These are phyloP conservation scores for Rhabdornis inornatus DNA, from an alignment of 2,113 vertebrate species.

Conservation along the genomic window DNA sequence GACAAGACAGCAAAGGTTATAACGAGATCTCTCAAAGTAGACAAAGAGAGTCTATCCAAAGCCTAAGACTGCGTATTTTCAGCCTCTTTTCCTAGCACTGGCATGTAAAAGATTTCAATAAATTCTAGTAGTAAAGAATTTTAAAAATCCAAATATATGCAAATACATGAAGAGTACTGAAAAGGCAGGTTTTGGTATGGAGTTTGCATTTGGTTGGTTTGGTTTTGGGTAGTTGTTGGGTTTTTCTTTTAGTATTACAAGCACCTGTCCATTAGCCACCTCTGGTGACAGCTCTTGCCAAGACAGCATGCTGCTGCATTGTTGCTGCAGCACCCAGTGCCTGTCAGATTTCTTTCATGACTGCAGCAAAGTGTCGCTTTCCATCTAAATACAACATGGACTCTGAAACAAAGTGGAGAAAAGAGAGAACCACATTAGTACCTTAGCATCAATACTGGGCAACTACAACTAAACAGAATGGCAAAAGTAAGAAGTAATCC, in stretches of 20 bases:
- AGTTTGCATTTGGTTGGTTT: background rate
- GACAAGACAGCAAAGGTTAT: background rate
- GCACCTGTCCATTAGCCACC: background rate
- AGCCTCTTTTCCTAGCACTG: background rate
- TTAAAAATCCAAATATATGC: background rate
- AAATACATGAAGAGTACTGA: background rate
- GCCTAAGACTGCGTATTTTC: background rate
- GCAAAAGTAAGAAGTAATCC: background rate
- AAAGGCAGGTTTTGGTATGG: background rate
- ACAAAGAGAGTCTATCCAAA: background rate
- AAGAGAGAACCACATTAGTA: background rate
- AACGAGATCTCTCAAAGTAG: background rate
- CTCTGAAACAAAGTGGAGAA: conserved; percentile 75
- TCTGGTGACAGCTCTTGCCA: background rate
- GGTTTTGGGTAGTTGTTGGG: background rate
- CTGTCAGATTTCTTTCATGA: conserved; percentile 45
- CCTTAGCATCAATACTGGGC: background rate
- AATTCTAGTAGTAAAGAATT: background rate
- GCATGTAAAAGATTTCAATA: background rate
- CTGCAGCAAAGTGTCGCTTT: conserved; percentile 87
- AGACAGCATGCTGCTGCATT: background rate
- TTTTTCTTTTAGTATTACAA: background rate
- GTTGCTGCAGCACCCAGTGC: background rate
- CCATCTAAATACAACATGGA: conserved; percentile 98
- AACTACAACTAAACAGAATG: background rate